A percentile compares a stretch with the other conserved stretches of the same genome.
Conservation (phyloP, 2,797 vertebrate species). For the Microctenopoma stevenorrisi region DNA sequence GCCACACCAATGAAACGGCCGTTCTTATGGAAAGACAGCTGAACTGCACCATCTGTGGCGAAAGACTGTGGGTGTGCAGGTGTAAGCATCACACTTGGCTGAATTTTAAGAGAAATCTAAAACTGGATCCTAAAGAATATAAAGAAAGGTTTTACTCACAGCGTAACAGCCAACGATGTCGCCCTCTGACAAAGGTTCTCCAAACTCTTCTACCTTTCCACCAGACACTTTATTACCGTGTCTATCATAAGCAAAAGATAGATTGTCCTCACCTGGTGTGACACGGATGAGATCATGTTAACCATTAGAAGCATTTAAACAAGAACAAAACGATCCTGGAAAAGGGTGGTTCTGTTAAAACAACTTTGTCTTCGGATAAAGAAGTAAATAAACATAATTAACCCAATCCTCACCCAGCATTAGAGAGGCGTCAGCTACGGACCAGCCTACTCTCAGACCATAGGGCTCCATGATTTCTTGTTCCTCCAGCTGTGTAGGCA, state of each 20-base stretch:
- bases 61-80: slow-evolving; percentile 78
- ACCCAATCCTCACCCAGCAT: slow-evolving; percentile 85
- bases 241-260: slow-evolving; percentile 90
- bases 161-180: slow-evolving; percentile 92
- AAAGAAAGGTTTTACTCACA: slow-evolving; percentile 79
- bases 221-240: slow-evolving; percentile 84
- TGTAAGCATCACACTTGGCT: not conserved
- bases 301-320: not conserved
- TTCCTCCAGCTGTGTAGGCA: slow-evolving; percentile 64
- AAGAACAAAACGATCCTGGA: not conserved
- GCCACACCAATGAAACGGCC: slow-evolving; percentile 84
- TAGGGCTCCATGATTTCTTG: slow-evolving; percentile 65
- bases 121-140: not conserved
- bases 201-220: slow-evolving; percentile 86
- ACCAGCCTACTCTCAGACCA: slow-evolving; percentile 91
- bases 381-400: not conserved
- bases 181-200: slow-evolving; percentile 86
- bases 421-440: slow-evolving; percentile 79
- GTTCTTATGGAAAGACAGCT: slow-evolving; percentile 90
- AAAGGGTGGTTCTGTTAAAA: not conserved
- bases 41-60: slow-evolving; percentile 75
- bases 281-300: not conserved
- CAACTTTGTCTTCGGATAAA: not conserved
- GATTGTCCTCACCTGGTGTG: slow-evolving; percentile 85
- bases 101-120: not conserved